Evolutionary conservation across 2,888 invertebrate species (phyloP).

Genomic region (Shargacucullia verbasci): DNA sequence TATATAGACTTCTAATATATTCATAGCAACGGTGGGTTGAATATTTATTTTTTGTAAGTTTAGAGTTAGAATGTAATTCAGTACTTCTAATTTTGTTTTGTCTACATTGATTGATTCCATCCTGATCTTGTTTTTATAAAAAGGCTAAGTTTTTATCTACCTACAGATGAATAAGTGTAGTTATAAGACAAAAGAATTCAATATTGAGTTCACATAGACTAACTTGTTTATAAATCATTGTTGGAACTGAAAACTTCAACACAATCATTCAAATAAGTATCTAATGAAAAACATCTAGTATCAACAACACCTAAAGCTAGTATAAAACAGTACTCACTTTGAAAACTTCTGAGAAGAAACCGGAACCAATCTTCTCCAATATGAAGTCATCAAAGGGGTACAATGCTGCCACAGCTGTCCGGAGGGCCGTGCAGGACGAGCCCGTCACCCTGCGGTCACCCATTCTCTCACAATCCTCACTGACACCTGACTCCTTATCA

Average conservation of each 20-base stretch:
- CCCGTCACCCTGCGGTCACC: slow-evolving; percentile 85
- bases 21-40: slow-evolving; percentile 25
- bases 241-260: no score
- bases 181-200: no score
- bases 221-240: no score
- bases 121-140: no score
- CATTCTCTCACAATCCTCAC: slow-evolving; percentile 83
- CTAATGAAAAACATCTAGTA: background rate
- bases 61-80: no score
- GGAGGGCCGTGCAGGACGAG: slow-evolving; percentile 95
- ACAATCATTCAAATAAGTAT: no score
- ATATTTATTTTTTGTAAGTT: slow-evolving; percentile 13
- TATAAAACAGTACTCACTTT: slow-evolving; percentile 92
- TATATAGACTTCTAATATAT: slow-evolving; percentile 41
- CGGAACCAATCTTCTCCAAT: slow-evolving; percentile 97
- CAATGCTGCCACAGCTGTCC: slow-evolving; percentile 96
- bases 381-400: slow-evolving; percentile 98
- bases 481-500: slow-evolving; percentile 86
- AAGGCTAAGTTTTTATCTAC: no score
- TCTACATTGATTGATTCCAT: no score
- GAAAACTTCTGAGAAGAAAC: slow-evolving; percentile 99
- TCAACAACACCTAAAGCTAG: no score
- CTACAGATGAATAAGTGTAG: no score
- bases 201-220: no score
- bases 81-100: no score